Evolutionary conservation across 2,797 vertebrate species (phyloP).

Genomic region (Acomys russatus): DNA sequence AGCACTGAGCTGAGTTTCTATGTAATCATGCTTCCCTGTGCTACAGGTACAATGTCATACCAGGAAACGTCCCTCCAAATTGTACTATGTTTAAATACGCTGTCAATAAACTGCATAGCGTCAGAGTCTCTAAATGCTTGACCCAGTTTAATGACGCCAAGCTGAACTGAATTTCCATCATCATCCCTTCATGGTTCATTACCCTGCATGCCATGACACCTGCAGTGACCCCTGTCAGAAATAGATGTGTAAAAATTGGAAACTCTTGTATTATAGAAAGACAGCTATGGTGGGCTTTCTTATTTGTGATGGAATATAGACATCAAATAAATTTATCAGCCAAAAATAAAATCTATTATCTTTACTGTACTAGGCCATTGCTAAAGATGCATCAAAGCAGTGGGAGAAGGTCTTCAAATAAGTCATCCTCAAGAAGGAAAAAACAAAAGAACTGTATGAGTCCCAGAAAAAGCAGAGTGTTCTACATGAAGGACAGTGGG

Average conservation of each 20-base stretch:
- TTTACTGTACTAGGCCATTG: not conserved
- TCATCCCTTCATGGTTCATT: not conserved
- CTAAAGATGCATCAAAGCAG: not conserved
- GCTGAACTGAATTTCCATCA: not conserved
- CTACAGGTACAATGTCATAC: no score
- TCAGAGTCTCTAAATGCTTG: not conserved
- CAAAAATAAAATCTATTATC: not conserved
- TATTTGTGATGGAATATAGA: not conserved
- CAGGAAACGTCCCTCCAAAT: no score
- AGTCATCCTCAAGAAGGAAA: not conserved
- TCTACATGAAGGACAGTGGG: not conserved
- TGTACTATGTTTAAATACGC: not conserved
- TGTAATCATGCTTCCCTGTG: not conserved
- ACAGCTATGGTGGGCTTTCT: not conserved
- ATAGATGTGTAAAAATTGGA: not conserved
- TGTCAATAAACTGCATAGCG: not conserved
- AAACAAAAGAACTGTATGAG: not conserved
- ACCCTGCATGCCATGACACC: not conserved
- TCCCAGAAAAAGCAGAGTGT: not conserved
- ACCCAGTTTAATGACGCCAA: not conserved
- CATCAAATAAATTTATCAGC: not conserved
- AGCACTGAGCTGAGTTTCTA: no score
- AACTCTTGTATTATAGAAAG: not conserved
- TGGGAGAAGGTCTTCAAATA: not conserved
- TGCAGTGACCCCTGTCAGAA: not conserved